Percentiles rank a stretch among this genome's conserved stretches.
These are phyloP conservation scores for Drosophila austrosaltans DNA, from an alignment of 2,888 invertebrate species.

Conservation along the genomic window DNA sequence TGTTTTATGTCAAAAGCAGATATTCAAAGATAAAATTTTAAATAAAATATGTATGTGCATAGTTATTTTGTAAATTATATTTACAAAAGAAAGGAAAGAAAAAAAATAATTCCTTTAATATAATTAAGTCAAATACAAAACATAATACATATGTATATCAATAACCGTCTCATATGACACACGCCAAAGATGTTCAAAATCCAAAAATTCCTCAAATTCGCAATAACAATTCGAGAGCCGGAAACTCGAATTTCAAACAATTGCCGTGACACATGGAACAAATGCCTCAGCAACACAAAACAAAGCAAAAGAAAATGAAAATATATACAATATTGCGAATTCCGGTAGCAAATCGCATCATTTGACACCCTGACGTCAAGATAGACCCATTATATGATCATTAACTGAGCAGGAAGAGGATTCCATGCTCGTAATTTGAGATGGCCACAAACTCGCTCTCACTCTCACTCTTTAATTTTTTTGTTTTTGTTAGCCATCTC, in stretches of 20 bases:
- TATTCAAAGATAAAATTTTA: constrained; percentile 4
- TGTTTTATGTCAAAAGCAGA: constrained; percentile 65
- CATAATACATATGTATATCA: constrained; percentile 35
- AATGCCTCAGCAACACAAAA: constrained; percentile 31
- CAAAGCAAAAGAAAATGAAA: constrained; percentile 19
- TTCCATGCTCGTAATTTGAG: constrained; percentile 56
- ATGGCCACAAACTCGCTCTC: constrained; percentile 45
- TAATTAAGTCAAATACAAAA: background rate
- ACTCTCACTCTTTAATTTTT: background rate
- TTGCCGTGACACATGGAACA: constrained; percentile 40
- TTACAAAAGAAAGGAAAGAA: background rate
- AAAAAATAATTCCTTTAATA: background rate
- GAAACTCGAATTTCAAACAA: constrained; percentile 74
- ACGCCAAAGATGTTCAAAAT: constrained; percentile 50
- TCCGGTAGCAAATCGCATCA: constrained; percentile 51
- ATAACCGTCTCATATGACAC: constrained; percentile 55
- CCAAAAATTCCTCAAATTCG: constrained; percentile 21
- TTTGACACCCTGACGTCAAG: constrained; percentile 62
- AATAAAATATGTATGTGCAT: constrained; percentile 8
- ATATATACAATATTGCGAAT: constrained; percentile 75
- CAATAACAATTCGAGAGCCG: constrained; percentile 37
- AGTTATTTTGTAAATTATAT: constrained; percentile 8
- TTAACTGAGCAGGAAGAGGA: constrained; percentile 44
- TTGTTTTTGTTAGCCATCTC: constrained; percentile 3
- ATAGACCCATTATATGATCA: constrained; percentile 51